Base-by-base conservation (phyloP, 2,888 invertebrate genomes). In the Tenthredo livida region DNA sequence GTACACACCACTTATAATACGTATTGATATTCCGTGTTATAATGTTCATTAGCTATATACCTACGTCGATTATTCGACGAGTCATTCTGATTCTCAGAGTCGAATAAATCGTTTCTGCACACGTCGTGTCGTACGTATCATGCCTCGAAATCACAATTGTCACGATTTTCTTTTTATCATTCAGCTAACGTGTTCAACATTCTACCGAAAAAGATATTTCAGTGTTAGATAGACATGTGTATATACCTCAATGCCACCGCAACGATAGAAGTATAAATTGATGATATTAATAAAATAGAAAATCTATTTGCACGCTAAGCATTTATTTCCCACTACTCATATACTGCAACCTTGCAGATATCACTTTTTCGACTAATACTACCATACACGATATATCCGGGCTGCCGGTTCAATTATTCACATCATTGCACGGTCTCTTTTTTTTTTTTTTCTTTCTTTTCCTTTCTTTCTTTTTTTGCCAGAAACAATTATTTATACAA, bases 281-380 rank as follows among this genome's bases (percentile, higher is more conserved):
- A 29, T 25, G 12, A 61, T 25, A 61, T 4, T 25, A 61, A 61
- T 29, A 25, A 25, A 61, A 61, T 29, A 61, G 0, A 25, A 10
- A 61, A 25, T 61, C 25, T 12, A 25, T 61, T 12, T 12, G 25
- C 61, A 15, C 61, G 61, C 61, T 2, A 21, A 25, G 61, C 61
- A 61, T 54, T 54, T 54, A 54, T 54, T 54, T n/a, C 1, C 5
- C 54, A 1, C 2, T 29, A 2, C n/a, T n/a, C n/a, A n/a, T n/a
- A n/a, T n/a, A n/a, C 54, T 54, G n/a, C 54, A 54, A 54, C 54
- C 54, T 54, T 54, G 54, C 54, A 54, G 54, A 54, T 54, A n/a
- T n/a, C n/a, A 54, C n/a, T 54, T 54, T 54, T 54, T 6, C 54
- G n/a, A n/a, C 6, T 54, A n/a, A 54, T 54, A 7, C 47, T n/a